Evolutionary conservation across 2,797 vertebrate species (phyloP).

Genomic region (Tenualosa thibaudeaui): DNA sequence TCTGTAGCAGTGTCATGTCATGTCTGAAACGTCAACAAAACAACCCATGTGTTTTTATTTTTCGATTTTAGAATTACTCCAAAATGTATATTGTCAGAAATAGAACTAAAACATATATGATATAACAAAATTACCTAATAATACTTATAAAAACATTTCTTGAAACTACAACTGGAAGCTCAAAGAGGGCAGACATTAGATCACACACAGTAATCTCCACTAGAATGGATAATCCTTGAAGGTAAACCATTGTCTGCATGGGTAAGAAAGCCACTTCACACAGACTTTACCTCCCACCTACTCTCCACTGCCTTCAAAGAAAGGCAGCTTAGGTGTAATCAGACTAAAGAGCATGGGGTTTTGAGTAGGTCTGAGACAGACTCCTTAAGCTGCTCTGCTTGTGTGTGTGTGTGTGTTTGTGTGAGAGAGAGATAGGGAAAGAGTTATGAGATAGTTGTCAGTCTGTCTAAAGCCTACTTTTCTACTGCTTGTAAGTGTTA

Average conservation of each 20-base stretch:
- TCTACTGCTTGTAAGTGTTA: background rate
- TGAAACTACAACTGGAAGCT: background rate
- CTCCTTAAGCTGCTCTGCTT: background rate
- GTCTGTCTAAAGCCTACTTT: background rate
- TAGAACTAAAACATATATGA: too few relatives aligned
- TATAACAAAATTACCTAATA: too few relatives aligned
- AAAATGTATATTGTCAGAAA: too few relatives aligned
- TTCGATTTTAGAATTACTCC: too few relatives aligned
- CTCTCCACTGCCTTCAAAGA: background rate
- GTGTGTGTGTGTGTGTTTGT: background rate
- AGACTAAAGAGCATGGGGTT: background rate
- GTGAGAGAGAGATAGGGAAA: background rate
- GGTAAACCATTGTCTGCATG: background rate
- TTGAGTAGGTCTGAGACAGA: slow-evolving; percentile 7
- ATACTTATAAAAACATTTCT: too few relatives aligned
- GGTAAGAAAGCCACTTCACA: background rate
- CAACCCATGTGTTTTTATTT: too few relatives aligned
- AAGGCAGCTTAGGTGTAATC: background rate
- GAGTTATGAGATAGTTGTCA: background rate
- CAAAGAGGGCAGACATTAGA: background rate
- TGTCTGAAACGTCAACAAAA: too few relatives aligned
- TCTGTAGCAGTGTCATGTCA: background rate
- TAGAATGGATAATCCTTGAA: background rate
- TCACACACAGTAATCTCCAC: slow-evolving; percentile 14
- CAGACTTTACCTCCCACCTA: slow-evolving; percentile 11